phyloP scores from a whole-genome alignment of 2,797 vertebrate species.

The Mastacembelus armatus region DNA sequence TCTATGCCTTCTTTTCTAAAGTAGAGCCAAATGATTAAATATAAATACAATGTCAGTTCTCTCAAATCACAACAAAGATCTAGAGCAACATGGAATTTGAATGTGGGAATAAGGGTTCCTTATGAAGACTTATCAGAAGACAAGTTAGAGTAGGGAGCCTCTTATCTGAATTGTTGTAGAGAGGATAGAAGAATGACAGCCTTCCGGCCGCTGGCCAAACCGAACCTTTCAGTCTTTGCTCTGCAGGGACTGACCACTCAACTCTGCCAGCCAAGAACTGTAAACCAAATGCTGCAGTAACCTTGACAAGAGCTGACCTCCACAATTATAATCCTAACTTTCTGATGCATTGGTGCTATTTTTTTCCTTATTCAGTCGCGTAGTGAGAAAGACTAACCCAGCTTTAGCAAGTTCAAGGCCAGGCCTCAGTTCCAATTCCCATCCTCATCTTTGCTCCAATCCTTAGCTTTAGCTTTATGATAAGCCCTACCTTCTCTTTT shows the following conservation, averaged over 20 bases:
- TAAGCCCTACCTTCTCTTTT: slow-evolving; percentile 17
- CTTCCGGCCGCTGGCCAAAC: slow-evolving; percentile 69
- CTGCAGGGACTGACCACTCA: slow-evolving; percentile 70
- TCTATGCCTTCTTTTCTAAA: slow-evolving; percentile 18
- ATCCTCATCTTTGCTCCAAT: background rate
- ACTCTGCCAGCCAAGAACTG: slow-evolving; percentile 67
- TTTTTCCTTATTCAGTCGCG: slow-evolving; percentile 12
- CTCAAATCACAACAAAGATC: slow-evolving; percentile 52
- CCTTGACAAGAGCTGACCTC: slow-evolving; percentile 76
- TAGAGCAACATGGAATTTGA: slow-evolving; percentile 27
- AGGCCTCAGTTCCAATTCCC: background rate
- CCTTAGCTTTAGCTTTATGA: slow-evolving; percentile 22
- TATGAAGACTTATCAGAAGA: slow-evolving; percentile 22
- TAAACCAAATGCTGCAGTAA: slow-evolving; percentile 66
- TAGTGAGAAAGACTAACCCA: background rate
- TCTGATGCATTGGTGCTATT: slow-evolving; percentile 32
- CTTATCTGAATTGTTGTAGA: slow-evolving; percentile 33
- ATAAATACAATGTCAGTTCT: slow-evolving; percentile 49
- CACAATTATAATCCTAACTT: slow-evolving; percentile 62
- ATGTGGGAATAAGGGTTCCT: slow-evolving; percentile 9
- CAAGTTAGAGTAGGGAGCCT: slow-evolving; percentile 11
- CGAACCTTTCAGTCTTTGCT: slow-evolving; percentile 63
- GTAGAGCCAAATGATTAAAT: slow-evolving; percentile 46
- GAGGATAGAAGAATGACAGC: slow-evolving; percentile 61
- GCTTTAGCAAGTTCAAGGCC: slow-evolving; percentile 10